phyloP scores from a whole-genome alignment of 1,140 invertebrate species.

The Acromyrmex heyeri region DNA sequence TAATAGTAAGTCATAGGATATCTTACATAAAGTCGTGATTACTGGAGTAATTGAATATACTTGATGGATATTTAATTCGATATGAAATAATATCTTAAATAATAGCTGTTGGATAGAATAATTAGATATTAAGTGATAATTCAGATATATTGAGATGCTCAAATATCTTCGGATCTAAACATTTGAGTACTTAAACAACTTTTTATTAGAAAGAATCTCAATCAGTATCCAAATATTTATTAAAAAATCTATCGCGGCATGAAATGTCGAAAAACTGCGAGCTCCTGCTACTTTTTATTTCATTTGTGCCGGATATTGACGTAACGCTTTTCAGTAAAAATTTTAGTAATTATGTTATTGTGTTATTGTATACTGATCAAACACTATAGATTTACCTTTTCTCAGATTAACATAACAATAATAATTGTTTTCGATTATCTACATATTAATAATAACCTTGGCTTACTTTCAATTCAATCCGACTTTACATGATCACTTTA shows the following conservation, averaged over 20 bases:
- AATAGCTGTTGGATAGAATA: not conserved
- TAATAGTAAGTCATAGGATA: not conserved
- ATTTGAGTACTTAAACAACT: not conserved
- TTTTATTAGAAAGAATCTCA: not conserved
- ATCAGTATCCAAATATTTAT: not conserved
- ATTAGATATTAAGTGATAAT: not conserved
- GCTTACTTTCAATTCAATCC: slow-evolving; percentile 32
- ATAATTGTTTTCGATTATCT: slow-evolving; percentile 55
- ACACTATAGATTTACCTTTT: slow-evolving; percentile 36
- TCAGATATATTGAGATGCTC: not conserved
- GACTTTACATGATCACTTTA: slow-evolving; percentile 9
- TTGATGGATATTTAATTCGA: not conserved
- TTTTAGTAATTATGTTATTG: slow-evolving; percentile 21
- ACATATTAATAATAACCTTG: slow-evolving; percentile 38
- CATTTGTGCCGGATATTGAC: not conserved
- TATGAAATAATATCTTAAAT: not conserved
- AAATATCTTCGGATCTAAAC: not conserved
- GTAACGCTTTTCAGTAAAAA: slow-evolving; percentile 8
- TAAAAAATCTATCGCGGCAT: not conserved
- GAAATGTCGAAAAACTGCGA: slow-evolving; percentile 9
- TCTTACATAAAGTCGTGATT: not conserved
- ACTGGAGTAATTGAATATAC: not conserved
- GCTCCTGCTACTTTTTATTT: not conserved
- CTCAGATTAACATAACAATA: slow-evolving; percentile 58
- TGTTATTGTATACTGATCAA: slow-evolving; percentile 34